phyloP scores from a whole-genome alignment of 2,113 vertebrate species.

The Mus spicilegus region DNA sequence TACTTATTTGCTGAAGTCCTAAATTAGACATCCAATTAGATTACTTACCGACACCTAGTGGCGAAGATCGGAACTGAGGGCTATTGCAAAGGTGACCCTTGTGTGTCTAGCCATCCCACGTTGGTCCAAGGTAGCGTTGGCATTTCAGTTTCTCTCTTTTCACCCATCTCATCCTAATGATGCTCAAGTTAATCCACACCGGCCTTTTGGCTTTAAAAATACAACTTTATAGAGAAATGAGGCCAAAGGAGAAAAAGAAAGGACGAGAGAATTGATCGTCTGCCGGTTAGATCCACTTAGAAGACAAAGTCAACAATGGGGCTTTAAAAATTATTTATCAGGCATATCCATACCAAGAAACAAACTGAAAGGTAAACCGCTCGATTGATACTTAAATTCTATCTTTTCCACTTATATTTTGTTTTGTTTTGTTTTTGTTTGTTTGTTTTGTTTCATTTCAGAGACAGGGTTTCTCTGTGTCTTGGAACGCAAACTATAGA shows the following conservation, averaged over 20 bases:
- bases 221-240: background rate
- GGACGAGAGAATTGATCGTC: background rate
- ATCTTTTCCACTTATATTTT: background rate
- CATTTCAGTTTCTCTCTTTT: background rate
- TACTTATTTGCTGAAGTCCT: background rate
- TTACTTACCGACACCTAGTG: slow-evolving; percentile 77
- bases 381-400: background rate
- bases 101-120: background rate
- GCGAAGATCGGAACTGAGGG: slow-evolving; percentile 31
- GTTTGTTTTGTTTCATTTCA: background rate
- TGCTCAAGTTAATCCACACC: background rate
- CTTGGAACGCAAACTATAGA: background rate
- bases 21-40: slow-evolving; percentile 64
- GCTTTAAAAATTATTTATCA: background rate
- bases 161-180: background rate
- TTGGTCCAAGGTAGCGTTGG: background rate
- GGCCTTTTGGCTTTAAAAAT: background rate
- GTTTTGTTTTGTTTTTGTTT: background rate
- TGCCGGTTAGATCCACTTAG: background rate
- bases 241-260: background rate
- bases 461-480: background rate
- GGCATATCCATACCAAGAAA: background rate
- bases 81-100: background rate
- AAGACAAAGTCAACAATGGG: background rate
- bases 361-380: background rate